Base-by-base conservation (phyloP, 2,113 vertebrate genomes). In the Charina bottae region DNA sequence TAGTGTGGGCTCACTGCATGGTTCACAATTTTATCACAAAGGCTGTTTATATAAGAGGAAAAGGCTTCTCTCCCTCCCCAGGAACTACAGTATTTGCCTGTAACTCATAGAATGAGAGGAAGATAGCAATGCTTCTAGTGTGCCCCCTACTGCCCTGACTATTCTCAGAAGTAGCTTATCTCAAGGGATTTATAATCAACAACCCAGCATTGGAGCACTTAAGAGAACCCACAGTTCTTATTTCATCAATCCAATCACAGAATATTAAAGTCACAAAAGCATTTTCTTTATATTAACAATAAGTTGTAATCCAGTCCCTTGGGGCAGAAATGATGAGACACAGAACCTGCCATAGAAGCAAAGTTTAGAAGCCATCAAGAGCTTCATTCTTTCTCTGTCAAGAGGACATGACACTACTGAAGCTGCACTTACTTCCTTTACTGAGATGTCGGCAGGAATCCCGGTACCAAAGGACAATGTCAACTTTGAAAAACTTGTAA, bases 391-490 rank as follows among this genome's bases (percentile, higher is more conserved):
- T 72, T 83, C 15, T 19, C 60, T 88, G 55, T n/a, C 4, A 92
- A 92, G 58, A 92, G n/a, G 87, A 58, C 59, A 64, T 54, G 78
- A 78, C 53, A 72, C 26, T 6, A 83, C 8, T 53, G 11, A n/a
- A 83, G 83, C 0, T 15, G 93, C 92, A 78, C 9, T 0, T 98
- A 99, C 99, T 98, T 98, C 97, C 97, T 90, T 94, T 89, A 5
- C 90, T 42, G 55, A 98, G 97, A 93, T 93, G 93, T n/a, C 95
- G 96, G 95, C 98, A 99, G 12, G 92, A 95, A 87, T 96, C 97
- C 87, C 99, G 97, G 95, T 98, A 98, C 96, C 97, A 98, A 94
- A 99, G 98, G 64, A 98, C 98, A n/a, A 99, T 98, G 90, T 99
- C 98, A 59, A 99, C 95, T 95, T 98, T 99, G 96, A 99, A 99